Evolutionary conservation across 2,797 vertebrate genomes (phyloP).

Genomic region (Scolopax bukidnonensis): DNA sequence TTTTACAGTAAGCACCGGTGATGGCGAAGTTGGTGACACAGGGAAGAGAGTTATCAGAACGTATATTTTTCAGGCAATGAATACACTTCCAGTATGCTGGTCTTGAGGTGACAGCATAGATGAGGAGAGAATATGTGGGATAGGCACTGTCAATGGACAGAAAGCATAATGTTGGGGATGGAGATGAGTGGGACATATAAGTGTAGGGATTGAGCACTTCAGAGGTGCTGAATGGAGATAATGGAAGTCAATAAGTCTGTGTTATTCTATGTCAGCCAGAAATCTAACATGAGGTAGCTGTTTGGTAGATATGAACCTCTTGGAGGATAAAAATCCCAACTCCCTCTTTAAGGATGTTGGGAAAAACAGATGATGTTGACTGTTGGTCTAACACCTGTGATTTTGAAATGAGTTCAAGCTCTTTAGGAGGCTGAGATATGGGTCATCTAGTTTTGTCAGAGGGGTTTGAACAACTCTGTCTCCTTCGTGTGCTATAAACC

Average conservation of each 20-base stretch:
- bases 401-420: background rate
- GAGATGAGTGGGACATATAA: background rate
- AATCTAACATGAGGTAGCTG: background rate
- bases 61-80: background rate
- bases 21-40: background rate
- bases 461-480: background rate
- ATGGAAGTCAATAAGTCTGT: background rate
- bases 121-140: background rate
- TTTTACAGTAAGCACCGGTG: background rate
- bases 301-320: background rate
- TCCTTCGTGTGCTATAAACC: background rate
- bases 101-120: background rate
- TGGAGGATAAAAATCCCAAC: background rate
- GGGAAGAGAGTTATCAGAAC: background rate
- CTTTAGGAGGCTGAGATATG: background rate
- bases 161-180: background rate
- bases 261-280: background rate
- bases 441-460: background rate
- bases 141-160: background rate
- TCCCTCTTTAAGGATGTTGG: background rate
- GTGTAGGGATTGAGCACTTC: background rate
- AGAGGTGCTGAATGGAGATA: background rate
- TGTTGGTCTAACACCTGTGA: background rate
- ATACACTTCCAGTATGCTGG: background rate
- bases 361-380: background rate